Percentiles rank a stretch among this genome's conserved stretches.
These are phyloP conservation scores for Phlogophora meticulosa DNA, from an alignment of 2,888 invertebrate species.

Conservation along the genomic window DNA sequence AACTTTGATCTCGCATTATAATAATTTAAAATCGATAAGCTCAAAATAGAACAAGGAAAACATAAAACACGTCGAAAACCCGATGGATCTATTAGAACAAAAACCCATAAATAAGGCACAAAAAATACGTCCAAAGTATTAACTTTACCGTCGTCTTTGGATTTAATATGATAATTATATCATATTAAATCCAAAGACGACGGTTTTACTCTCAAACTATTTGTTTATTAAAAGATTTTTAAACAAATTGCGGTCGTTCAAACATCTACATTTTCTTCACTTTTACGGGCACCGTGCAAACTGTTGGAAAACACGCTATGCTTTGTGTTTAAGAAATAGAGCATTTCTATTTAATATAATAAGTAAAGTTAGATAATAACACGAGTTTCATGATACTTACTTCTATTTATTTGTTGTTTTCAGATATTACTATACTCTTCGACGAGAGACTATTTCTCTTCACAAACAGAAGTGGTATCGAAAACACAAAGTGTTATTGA, in stretches of 20 bases:
- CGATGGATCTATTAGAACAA: constrained; percentile 9
- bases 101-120: constrained; percentile 4
- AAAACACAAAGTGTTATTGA: constrained; percentile 23
- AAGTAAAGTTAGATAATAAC: neutral
- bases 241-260: neutral
- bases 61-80: constrained; percentile 5
- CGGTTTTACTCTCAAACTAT: neutral
- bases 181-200: constrained; percentile 6
- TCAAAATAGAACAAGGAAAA: constrained; percentile 40
- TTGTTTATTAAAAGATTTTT: constrained; percentile 3
- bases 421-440: no score
- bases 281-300: neutral
- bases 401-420: constrained; percentile 8
- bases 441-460: neutral
- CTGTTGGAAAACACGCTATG: constrained; percentile 26
- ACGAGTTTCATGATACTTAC: constrained; percentile 10
- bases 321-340: constrained; percentile 11
- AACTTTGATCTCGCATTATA: neutral
- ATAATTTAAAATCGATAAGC: neutral
- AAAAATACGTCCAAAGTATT: neutral
- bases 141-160: no score
- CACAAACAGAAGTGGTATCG: neutral
- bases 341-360: neutral
- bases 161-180: no score
- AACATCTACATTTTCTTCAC: constrained; percentile 14